Evolutionary conservation across 92 coral and sea anemone genomes (phyloP), one percentile per base, ranked within the genome.

Genomic region (Siderastrea radians): DNA sequence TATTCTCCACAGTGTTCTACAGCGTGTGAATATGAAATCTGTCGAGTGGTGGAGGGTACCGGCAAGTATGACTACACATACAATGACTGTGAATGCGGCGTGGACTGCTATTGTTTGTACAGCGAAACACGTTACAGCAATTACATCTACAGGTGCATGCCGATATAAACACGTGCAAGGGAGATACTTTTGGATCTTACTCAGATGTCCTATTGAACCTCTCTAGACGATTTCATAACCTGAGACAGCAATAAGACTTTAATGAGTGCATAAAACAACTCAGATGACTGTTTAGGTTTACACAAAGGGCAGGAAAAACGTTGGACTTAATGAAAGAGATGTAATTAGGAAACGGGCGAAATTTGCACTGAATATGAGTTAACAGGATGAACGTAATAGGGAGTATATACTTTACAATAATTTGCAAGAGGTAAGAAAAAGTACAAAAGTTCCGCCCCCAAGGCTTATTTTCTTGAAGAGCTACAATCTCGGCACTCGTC

Each of bases 51-150:
- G 49, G 76, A 77, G 1, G 6, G 26, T 14, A 74, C 78, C 1
- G 89, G 91, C 45, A 52, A 26, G 14, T 70, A 38, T 49, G 93
- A 93, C 65, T 5, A 16, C 4, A 8, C 58, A 0, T 38, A 82
- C 48, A 72, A 57, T 19, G 87, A 90, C 58, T 93, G 96, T 79
- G 85, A 90, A 19, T 93, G 96, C 61, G 93, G 93, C 45, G 78
- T 90, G 15, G 84, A 90, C 44, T 93, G 96, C 43, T 87, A 43
- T 58, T 93, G 96, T 26, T 75, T 87, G 17, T 93, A 77, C 75
- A 74, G 80, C 55, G 78, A 69, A 47, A 78, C 78, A 7, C 55
- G 49, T 16, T 3, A 19, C 19, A 51, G 16, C 44, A n/a, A 12
- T 12, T 5, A 77, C 68, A 3, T 85, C 66, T 85, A 85, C 69